These are phyloP conservation scores for Clarias platycephalus DNA, from an alignment of 2,797 vertebrate species.

Conservation along the genomic window DNA sequence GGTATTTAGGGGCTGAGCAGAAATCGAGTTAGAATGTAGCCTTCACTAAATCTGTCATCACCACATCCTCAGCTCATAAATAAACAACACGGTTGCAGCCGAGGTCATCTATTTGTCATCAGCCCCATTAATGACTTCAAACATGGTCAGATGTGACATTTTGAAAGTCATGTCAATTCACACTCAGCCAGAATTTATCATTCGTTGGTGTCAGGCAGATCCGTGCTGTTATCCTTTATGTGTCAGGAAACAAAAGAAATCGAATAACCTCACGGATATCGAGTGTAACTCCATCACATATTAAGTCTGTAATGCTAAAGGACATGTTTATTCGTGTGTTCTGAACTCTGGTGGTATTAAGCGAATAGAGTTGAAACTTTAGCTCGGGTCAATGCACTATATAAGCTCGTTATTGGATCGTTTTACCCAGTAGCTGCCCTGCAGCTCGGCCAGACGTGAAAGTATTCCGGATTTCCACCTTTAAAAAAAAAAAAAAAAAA, in stretches of 20 bases:
- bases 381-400: conserved; percentile 59
- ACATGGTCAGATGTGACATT: conserved; percentile 32
- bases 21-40: conserved; percentile 72
- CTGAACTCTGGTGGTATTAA: conserved; percentile 52
- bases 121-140: conserved; percentile 55
- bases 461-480: conserved; percentile 58
- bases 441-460: conserved; percentile 49
- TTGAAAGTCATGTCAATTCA: conserved; percentile 38
- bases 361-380: conserved; percentile 63
- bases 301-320: conserved; percentile 14
- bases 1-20: conserved; percentile 62
- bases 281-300: conserved; percentile 9
- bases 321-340: conserved; percentile 37
- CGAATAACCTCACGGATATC: conserved; percentile 1
- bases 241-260: conserved; percentile 17
- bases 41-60: conserved; percentile 73
- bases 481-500: neutral
- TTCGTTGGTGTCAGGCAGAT: neutral
- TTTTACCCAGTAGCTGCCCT: conserved; percentile 58
- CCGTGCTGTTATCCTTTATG: neutral
- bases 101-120: conserved; percentile 60
- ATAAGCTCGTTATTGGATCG: conserved; percentile 59
- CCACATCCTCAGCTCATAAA: conserved; percentile 72
- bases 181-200: conserved; percentile 11
- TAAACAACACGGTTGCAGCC: conserved; percentile 58